Conservation (phyloP, 2,113 vertebrate genomes). For the Cyphomyrus plagiostoma region DNA sequence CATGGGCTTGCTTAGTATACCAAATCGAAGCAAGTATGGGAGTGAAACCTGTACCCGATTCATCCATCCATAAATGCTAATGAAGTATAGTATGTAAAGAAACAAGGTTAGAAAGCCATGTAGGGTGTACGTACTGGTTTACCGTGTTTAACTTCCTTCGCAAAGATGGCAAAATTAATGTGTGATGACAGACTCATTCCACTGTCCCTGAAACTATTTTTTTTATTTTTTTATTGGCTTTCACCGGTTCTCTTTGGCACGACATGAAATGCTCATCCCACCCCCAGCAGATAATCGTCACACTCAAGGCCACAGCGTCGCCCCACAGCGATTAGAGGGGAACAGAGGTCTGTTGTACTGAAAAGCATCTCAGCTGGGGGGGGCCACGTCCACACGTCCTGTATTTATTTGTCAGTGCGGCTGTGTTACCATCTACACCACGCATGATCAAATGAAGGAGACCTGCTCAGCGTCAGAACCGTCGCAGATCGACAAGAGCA, state of each 20-base stretch:
- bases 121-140: background rate
- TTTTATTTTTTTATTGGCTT: background rate
- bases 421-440: background rate
- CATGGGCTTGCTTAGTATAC: background rate
- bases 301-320: constrained; percentile 35
- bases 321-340: constrained; percentile 7
- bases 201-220: constrained; percentile 4
- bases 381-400: background rate
- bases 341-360: background rate
- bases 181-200: background rate
- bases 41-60: background rate
- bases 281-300: constrained; percentile 30
- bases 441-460: background rate
- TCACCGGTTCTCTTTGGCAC: constrained; percentile 39
- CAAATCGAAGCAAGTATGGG: background rate
- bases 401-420: background rate
- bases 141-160: background rate
- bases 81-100: background rate
- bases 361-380: background rate
- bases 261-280: constrained; percentile 39
- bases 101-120: background rate
- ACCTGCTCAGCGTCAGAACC: background rate
- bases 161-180: background rate
- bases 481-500: background rate
- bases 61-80: background rate